Conservation (phyloP, 2,888 invertebrate genomes). For the Eilema caniola region DNA sequence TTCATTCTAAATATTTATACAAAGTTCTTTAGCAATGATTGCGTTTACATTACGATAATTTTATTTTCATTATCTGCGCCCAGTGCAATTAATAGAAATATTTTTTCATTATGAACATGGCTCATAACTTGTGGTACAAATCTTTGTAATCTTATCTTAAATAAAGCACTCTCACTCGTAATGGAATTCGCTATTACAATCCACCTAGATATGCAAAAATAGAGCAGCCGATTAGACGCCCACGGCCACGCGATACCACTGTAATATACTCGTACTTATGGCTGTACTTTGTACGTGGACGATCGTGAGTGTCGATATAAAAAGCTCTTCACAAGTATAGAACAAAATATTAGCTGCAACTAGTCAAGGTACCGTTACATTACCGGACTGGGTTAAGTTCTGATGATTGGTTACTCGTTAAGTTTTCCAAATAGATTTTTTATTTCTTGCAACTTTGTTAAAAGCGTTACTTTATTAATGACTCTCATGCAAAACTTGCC, state of each 20-base stretch:
- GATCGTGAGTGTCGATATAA: conserved; percentile 35
- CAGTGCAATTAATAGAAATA: neutral
- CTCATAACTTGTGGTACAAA: conserved; percentile 22
- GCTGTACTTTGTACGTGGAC: conserved; percentile 29
- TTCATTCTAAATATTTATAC: neutral
- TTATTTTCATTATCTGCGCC: conserved; percentile 1
- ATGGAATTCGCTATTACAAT: conserved; percentile 62
- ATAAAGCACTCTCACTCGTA: conserved; percentile 65
- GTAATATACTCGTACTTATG: neutral
- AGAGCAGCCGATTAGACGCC: conserved; percentile 57
- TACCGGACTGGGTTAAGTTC: conserved; percentile 11
- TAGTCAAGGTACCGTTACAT: conserved; percentile 30
- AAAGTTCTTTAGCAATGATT: conserved; percentile 1
- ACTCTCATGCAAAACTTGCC: neutral
- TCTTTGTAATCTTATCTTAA: conserved; percentile 21
- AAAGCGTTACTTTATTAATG: neutral
- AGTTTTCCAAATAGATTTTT: neutral
- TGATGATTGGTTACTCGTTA: neutral
- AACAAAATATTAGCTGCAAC: conserved; percentile 29
- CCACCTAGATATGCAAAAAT: conserved; percentile 59
- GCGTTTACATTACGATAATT: neutral
- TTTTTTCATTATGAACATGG: neutral
- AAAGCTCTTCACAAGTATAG: conserved; percentile 30
- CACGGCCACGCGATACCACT: conserved; percentile 43
- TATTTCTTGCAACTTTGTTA: neutral